These are phyloP conservation scores for Lutjanus argentimaculatus DNA, from an alignment of 2,797 vertebrate genomes.

Conservation along the genomic window DNA sequence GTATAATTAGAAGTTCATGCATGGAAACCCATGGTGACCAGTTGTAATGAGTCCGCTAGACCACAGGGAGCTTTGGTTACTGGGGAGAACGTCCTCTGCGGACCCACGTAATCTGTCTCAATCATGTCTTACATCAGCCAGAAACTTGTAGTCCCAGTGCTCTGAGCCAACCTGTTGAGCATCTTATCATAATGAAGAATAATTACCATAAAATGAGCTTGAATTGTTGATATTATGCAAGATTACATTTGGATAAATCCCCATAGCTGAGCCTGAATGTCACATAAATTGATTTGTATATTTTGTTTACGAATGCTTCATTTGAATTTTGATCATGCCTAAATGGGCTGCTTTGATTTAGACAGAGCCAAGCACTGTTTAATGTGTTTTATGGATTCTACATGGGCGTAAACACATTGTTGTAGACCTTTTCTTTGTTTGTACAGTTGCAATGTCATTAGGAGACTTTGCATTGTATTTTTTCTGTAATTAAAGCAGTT, in stretches of 20 bases:
- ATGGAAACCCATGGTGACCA: slow-evolving; percentile 72
- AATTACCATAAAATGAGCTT: slow-evolving; percentile 57
- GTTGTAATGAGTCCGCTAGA: slow-evolving; percentile 68
- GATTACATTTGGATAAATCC: slow-evolving; percentile 58
- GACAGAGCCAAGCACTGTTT: slow-evolving; percentile 18
- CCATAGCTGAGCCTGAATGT: slow-evolving; percentile 42
- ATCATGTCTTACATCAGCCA: slow-evolving; percentile 72
- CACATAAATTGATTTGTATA: slow-evolving; percentile 55
- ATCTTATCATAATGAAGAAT: slow-evolving; percentile 54
- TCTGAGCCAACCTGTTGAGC: slow-evolving; percentile 69
- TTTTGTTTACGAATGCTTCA: slow-evolving; percentile 43
- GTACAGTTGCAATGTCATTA: neutral
- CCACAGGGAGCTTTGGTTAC: slow-evolving; percentile 55
- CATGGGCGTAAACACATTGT: neutral
- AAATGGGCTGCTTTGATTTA: slow-evolving; percentile 36
- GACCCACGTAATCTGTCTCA: slow-evolving; percentile 76
- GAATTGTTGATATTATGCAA: slow-evolving; percentile 54
- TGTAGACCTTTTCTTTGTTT: neutral
- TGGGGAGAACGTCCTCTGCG: slow-evolving; percentile 52
- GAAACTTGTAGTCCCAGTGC: slow-evolving; percentile 50
- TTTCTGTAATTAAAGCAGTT: slow-evolving; percentile 20
- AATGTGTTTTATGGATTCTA: slow-evolving; percentile 6
- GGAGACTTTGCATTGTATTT: slow-evolving; percentile 4
- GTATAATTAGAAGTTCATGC: slow-evolving; percentile 80
- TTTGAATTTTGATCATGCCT: slow-evolving; percentile 41